Percentiles rank a stretch among this genome's conserved stretches.
Evolutionary conservation across 2,113 vertebrate species (phyloP).

Genomic region (Tapirus terrestris): DNA sequence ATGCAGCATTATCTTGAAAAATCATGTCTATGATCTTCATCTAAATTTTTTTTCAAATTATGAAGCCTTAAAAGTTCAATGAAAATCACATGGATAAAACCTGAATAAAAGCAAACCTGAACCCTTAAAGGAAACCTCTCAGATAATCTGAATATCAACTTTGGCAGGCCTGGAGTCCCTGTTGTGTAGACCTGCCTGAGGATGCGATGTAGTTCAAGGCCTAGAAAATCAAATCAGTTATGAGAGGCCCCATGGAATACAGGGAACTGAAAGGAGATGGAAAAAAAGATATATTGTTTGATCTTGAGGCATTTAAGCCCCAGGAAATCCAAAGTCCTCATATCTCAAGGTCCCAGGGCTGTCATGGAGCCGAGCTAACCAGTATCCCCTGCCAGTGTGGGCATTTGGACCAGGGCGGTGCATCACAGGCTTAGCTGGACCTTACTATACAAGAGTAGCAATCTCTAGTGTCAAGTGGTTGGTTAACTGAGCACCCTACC

Average conservation of each 20-base stretch:
- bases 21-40: background rate
- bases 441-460: background rate
- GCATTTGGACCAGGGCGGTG: background rate
- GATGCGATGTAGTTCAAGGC: background rate
- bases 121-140: background rate
- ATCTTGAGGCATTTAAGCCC: background rate
- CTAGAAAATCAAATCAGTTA: constrained; percentile 18
- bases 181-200: background rate
- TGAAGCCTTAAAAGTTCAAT: background rate
- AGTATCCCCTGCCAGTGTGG: background rate
- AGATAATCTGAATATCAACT: background rate
- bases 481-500: background rate
- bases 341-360: background rate
- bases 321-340: background rate
- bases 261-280: background rate
- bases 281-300: background rate
- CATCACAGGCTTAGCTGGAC: background rate
- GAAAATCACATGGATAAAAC: background rate
- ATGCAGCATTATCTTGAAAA: constrained; percentile 26
- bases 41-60: constrained; percentile 33
- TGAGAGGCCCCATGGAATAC: background rate
- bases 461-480: background rate
- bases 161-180: background rate
- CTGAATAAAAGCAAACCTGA: background rate
- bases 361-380: background rate